A percentile compares a stretch with the other conserved stretches of the same genome.
Evolutionary conservation across 2,113 vertebrate genomes (phyloP).

Genomic region (Xiphias gladius): DNA sequence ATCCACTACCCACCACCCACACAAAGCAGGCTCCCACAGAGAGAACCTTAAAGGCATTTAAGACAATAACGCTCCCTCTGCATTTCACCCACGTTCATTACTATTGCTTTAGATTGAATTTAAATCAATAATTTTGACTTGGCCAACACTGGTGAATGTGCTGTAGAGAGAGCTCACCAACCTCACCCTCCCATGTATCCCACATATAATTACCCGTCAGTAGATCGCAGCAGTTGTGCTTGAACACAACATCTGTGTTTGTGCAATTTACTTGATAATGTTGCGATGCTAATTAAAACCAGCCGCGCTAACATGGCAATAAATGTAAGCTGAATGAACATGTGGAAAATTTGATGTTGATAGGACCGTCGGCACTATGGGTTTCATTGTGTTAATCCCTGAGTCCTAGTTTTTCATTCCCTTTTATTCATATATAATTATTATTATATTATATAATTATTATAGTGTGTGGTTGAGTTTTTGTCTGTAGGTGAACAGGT

Average conservation of each 20-base stretch:
- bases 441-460: not conserved
- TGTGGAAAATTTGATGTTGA: conserved; percentile 8
- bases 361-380: not conserved
- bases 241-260: conserved; percentile 22
- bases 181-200: conserved; percentile 2
- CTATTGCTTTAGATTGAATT: not conserved
- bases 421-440: not conserved
- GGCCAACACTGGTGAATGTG: not conserved
- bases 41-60: conserved; percentile 39
- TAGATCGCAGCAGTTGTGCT: not conserved
- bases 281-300: conserved; percentile 21
- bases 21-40: conserved; percentile 31
- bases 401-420: not conserved
- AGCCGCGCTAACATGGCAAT: not conserved
- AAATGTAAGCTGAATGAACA: conserved; percentile 25
- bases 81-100: not conserved
- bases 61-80: conserved; percentile 9
- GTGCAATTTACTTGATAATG: conserved; percentile 24
- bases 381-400: not conserved
- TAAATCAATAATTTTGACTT: conserved; percentile 12
- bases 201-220: conserved; percentile 5
- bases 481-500: not conserved
- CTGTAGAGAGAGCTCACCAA: not conserved
- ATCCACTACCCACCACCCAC: conserved; percentile 29
- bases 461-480: not conserved